Conservation (phyloP, 2,888 invertebrate genomes). For the Ophion costatus region DNA sequence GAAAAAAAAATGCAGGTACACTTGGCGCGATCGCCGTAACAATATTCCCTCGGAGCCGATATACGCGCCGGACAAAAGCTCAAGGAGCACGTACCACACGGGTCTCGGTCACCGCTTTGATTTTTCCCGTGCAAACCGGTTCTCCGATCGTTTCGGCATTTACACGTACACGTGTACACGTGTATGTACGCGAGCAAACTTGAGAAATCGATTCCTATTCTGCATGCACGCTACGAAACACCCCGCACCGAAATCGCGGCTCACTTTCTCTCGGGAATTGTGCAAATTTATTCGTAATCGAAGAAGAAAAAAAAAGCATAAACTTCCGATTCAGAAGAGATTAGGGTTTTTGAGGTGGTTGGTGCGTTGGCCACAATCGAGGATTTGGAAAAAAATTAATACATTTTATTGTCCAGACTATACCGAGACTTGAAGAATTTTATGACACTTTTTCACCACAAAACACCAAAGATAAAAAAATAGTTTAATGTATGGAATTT, state of each 20-base stretch:
- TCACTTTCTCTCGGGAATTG: not conserved
- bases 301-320: too few species aligned
- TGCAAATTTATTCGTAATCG: too few species aligned
- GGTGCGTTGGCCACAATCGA: too few species aligned
- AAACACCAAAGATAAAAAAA: too few species aligned
- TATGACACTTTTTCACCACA: too few species aligned
- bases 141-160: constrained; percentile 27
- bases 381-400: too few species aligned
- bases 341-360: too few species aligned
- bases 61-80: constrained; percentile 36
- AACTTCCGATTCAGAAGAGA: too few species aligned
- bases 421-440: too few species aligned
- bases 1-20: not conserved
- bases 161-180: constrained; percentile 19
- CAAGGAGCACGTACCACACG: constrained; percentile 16
- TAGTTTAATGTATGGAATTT: too few species aligned
- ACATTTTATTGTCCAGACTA: too few species aligned
- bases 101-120: constrained; percentile 45
- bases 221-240: not conserved
- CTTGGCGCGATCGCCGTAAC: not conserved
- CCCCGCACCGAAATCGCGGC: not conserved
- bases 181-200: constrained; percentile 14
- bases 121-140: constrained; percentile 46
- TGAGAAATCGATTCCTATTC: constrained; percentile 3
- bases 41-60: constrained; percentile 1